Evolutionary conservation across 2,888 invertebrate genomes (phyloP), one percentile per base, ranked within the genome.

Genomic region (Chloromyia formosa): DNA sequence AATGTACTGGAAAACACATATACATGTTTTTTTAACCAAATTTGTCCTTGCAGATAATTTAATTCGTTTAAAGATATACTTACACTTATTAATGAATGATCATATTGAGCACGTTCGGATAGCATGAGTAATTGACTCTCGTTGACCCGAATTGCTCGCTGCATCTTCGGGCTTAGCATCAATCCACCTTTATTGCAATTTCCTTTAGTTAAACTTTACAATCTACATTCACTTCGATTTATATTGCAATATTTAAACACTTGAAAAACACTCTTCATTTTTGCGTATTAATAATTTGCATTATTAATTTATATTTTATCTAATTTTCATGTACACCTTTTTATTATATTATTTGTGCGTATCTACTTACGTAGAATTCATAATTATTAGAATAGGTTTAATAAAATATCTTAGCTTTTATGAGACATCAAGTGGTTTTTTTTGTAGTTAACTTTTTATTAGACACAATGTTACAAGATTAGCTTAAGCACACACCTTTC

Each of bases 141-240:
- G 85, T 95, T 94, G 79, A 95, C 92, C 75, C 95, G 89, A 78
- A 95, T 89, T 74, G 91, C 90, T 79, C 95, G 90, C 87, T 95
- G 94, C 90, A 95, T 94, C 86, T 93, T 93, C 27, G 93, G 93
- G 82, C 93, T 93, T 81, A 93, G 86, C 93, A 93, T 93, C 74
- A 75, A 75, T 35, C 27, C 27, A 35, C 2, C 7, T 35, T 35
- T 35, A 35, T 35, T 16, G n/a, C n/a, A n/a, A 40, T 35, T 35
- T 35, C 7, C 27, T 35, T 35, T 35, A n/a, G n/a, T n/a, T 35
- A 35, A 35, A 35, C 7, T 35, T 35, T 35, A 35, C 27, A 35
- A 2, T 35, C 2, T 35, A 35, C 27, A 35, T 35, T 35, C 27
- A 35, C 27, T 35, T 35, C 27, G 7, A 35, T n/a, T n/a, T n/a